Evolutionary conservation across 2,113 vertebrate genomes (phyloP).

Genomic region (Lipophrys pholis): DNA sequence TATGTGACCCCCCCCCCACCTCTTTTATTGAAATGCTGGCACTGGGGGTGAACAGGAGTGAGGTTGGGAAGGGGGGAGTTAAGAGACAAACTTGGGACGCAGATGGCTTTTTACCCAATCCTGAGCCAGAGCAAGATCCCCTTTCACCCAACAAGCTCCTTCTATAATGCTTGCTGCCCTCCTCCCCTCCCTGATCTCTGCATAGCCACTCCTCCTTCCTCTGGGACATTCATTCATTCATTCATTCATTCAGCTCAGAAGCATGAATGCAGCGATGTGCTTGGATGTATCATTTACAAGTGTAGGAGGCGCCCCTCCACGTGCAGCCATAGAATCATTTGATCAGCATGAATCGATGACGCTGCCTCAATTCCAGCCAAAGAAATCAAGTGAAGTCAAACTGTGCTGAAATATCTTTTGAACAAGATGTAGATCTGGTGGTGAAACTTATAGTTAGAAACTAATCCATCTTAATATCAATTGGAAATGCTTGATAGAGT

Average conservation of each 20-base stretch:
- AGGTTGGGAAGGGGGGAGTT: slow-evolving; percentile 14
- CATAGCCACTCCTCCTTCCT: slow-evolving; percentile 57
- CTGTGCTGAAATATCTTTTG: too few species aligned
- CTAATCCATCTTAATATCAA: too few species aligned
- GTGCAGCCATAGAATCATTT: slow-evolving; percentile 35
- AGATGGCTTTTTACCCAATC: slow-evolving; percentile 57
- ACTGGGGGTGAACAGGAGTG: slow-evolving; percentile 33
- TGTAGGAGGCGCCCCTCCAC: slow-evolving; percentile 34
- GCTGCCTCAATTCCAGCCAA: too few species aligned
- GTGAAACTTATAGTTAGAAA: too few species aligned
- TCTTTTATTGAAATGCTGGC: slow-evolving; percentile 44
- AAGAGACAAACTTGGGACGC: slow-evolving; percentile 50
- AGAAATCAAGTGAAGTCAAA: too few species aligned
- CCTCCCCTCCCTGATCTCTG: slow-evolving; percentile 25
- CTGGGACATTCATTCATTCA: slow-evolving; percentile 54
- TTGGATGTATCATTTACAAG: slow-evolving; percentile 70
- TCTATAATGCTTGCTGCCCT: slow-evolving; percentile 39
- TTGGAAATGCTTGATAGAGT: too few species aligned
- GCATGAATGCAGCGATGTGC: slow-evolving; percentile 50
- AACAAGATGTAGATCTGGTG: too few species aligned
- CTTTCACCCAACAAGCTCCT: slow-evolving; percentile 58
- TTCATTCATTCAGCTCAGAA: slow-evolving; percentile 50
- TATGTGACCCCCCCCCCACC: slow-evolving; percentile 18
- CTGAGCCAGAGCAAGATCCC: slow-evolving; percentile 41
- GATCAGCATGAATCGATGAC: too few species aligned